Evolutionary conservation across 1,140 invertebrate species (phyloP), one percentile per base, ranked within the genome.

Genomic region (Rhynchophorus ferrugineus): DNA sequence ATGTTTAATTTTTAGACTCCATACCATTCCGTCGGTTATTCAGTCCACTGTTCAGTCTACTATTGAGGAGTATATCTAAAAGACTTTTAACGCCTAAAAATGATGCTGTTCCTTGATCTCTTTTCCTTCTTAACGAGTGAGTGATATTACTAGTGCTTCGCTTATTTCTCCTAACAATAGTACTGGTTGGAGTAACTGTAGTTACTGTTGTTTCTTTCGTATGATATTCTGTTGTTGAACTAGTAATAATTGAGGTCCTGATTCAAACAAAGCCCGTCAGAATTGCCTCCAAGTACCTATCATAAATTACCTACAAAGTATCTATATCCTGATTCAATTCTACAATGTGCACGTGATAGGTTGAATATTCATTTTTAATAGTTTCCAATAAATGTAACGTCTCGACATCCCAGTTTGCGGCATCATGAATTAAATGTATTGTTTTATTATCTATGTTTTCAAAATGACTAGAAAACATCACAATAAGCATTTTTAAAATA

Each of bases 351-450:
- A 50, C 18, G 50, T 46, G 22, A 54, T 54, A 36, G 36, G 48
- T 45, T 41, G 41, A 11, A 41, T 54, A 54, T 35, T 47, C 44
- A 3, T 17, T 9, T 43, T 43, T 46, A 45, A 67, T 63, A 37
- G 58, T 45, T 50, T 62, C 49, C 16, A 67, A 18, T 36, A 58
- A 33, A 9, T 59, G 44, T 2, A 66, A 36, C 38, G 63, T 54
- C 2, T 55, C 37, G 43, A 49, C 41, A n/a, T 46, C 43, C 64
- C 62, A 65, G 7, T 56, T 33, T 14, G 35, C 18, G 3, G 49
- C 24, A 5, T 44, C 45, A 47, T 66, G 64, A 2, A 67, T 60
- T 24, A 67, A 49, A 44, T 63, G 61, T 11, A 66, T 60, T n/a
- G 59, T 61, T 6, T 44, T 42, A 50, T 63, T 63, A 44, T 43